Evolutionary conservation across 2,113 vertebrate genomes (phyloP).

Genomic region (Crotalus viridis): DNA sequence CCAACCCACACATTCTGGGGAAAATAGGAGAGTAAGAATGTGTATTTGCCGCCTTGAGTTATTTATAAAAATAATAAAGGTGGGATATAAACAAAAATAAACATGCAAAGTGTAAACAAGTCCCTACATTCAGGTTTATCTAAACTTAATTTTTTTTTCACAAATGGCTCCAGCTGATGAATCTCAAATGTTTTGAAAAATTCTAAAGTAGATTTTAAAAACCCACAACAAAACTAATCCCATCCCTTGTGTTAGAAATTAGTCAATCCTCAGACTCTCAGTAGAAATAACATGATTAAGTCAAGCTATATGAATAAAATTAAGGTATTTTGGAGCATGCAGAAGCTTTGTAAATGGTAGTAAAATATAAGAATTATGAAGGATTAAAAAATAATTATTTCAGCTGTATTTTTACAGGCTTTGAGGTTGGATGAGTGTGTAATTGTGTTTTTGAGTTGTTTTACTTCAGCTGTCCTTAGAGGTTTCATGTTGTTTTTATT

Average conservation of each 20-base stretch:
- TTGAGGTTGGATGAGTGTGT: neutral
- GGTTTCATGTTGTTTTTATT: neutral
- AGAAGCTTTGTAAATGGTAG: neutral
- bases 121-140: neutral
- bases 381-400: neutral
- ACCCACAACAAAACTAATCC: neutral
- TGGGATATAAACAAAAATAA: neutral
- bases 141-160: neutral
- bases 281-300: neutral
- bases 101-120: neutral
- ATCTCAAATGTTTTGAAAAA: neutral
- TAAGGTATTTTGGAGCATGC: neutral
- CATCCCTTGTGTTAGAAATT: neutral
- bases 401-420: neutral
- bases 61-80: neutral
- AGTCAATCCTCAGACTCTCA: neutral
- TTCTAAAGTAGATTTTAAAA: neutral
- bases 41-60: neutral
- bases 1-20: neutral
- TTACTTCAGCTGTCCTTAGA: neutral
- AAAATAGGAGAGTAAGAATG: neutral
- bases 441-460: neutral
- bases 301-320: neutral
- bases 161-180: neutral
- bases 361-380: neutral